Evolutionary conservation across 92 coral and sea anemone species (phyloP), one percentile per base, ranked within the genome.

Genomic region (Palythoa grandis): DNA sequence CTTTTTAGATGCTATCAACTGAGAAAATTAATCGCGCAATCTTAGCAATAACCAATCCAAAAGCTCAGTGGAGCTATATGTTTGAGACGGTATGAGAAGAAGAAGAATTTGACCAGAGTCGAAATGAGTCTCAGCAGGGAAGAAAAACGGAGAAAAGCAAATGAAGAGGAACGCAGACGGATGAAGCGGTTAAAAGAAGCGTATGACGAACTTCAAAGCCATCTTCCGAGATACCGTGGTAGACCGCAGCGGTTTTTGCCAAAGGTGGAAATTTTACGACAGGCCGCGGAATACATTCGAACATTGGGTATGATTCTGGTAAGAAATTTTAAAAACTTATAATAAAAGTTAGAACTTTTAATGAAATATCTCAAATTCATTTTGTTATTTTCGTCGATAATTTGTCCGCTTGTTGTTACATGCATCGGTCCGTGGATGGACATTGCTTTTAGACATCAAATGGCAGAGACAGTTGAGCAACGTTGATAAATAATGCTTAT

Each of bases 71-170:
- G 20, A 19, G 68, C 20, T 14, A 20, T 14, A 58, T 20, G 68
- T n/a, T 22, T 17, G 17, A 40, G 47, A 40, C 4, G 4, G 1
- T 40, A 40, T 7, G 47, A 7, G 6, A 40, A 40, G 47, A 3
- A 3, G 47, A 7, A 7, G 47, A 69, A 14, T 69, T 69, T 14
- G 19, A 7, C n/a, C 37, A 20, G 35, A 5, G 20, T 20, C 14
- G 19, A 24, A 25, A 76, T 76, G 82, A 76, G 82, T 76, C 3
- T 56, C 7, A 15, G 12, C 24, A 76, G 47, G 47, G 53, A 20
- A 24, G 66, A 47, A 11, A 76, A 76, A 76, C 82, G 82, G 35
- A 65, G 23, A 11, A 50, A 76, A 76, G 58, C 82, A 23, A 76
- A 76, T 29, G 43, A 47, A 13, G 68, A 56, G 0, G 82, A 76